Base-by-base conservation (phyloP, 2,797 vertebrate genomes). In the Bovichtus variegatus region DNA sequence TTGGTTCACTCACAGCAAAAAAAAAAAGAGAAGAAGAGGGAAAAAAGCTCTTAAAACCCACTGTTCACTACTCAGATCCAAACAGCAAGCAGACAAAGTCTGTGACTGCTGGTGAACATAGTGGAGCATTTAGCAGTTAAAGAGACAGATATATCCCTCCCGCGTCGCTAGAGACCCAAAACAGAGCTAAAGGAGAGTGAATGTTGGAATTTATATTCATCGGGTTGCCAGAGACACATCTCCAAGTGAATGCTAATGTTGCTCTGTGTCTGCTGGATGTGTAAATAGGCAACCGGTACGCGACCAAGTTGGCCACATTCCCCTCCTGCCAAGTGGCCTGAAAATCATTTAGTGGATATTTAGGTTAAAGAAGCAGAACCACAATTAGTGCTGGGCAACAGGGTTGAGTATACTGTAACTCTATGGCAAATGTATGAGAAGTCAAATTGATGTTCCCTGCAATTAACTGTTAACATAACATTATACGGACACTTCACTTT, bases 41-140 rank as follows among this genome's bases (percentile, higher is more conserved):
- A 5, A 31, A 19, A 54, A 31, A 54, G 8, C 61, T 25, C n/a
- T 15, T 46, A 31, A 62, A 62, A 62, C 5, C 19, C 16, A n/a
- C 9, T 3, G 4, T 53, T 25, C 36, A 5, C 36, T 40, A 44
- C 13, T 21, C 41, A 38, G 68, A 21, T 19, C 13, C 21, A 29
- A 40, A 59, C 46, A 43, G 38, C 49, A 62, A 19, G 25, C 6
- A 10, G 6, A 19, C 25, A 23, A 43, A 54, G 31, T 49, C 3
- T 25, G 47, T 6, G 1, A 18, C 27, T 12, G 38, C 58, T 19
- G 43, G 34, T 49, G 43, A 23, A 25, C 9, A 34, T 2, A 61
- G 68, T 6, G 3, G 46, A 54, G 51, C 41, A 69, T 69, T 57
- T 25, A 47, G 53, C 29, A 25, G 41, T 27, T 67, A 57, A 54